A percentile compares a stretch with the other conserved stretches of the same genome.
Evolutionary conservation across 2,888 invertebrate species (phyloP).

Genomic region (Cheilosia pagana): DNA sequence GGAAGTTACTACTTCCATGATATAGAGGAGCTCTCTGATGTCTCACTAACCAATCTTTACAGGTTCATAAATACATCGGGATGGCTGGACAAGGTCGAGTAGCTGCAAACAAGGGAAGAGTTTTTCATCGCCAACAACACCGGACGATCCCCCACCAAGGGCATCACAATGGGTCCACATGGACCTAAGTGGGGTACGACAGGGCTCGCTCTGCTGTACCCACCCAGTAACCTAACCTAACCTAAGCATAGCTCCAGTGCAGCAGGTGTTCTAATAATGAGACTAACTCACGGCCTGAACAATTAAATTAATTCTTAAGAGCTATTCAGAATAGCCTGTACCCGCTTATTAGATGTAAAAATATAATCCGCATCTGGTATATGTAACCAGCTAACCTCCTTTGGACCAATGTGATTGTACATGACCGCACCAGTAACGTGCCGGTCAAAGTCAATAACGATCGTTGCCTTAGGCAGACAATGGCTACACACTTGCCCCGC

Average conservation of each 20-base stretch:
- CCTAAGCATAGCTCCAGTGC: background rate
- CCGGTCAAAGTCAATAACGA: slow-evolving; percentile 50
- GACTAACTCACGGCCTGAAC: slow-evolving; percentile 5
- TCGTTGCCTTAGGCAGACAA: slow-evolving; percentile 24
- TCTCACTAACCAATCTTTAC: too few relatives aligned
- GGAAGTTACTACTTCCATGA: too few relatives aligned
- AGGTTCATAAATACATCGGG: too few relatives aligned
- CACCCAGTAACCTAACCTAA: too few relatives aligned
- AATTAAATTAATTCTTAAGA: slow-evolving; percentile 2
- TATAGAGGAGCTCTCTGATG: too few relatives aligned
- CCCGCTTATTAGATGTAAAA: slow-evolving; percentile 14
- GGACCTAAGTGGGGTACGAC: too few relatives aligned
- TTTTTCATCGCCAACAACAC: too few relatives aligned
- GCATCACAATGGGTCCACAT: too few relatives aligned
- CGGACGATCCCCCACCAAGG: too few relatives aligned
- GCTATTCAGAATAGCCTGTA: background rate
- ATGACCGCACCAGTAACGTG: slow-evolving; percentile 21
- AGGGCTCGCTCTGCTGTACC: too few relatives aligned
- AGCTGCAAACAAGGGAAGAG: too few relatives aligned
- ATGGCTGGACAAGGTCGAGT: too few relatives aligned
- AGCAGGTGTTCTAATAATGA: slow-evolving; percentile 33
- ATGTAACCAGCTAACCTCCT: slow-evolving; percentile 6
- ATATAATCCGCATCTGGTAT: background rate
- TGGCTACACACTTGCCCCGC: background rate
- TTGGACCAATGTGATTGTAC: slow-evolving; percentile 6